phyloP scores from a whole-genome alignment of 2,113 vertebrate genomes.

The Mirounga angustirostris region DNA sequence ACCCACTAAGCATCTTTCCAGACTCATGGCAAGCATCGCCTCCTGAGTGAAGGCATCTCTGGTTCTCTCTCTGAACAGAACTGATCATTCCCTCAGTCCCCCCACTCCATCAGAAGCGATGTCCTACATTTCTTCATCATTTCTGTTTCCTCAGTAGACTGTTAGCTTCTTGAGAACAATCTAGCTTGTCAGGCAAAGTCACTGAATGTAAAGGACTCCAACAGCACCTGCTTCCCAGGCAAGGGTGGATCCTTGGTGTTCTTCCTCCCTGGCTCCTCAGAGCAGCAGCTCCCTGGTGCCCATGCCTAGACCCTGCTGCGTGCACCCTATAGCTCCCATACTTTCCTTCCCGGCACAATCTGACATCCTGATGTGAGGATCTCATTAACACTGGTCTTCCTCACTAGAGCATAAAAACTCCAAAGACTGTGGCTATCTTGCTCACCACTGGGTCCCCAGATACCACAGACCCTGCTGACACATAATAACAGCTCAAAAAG shows the following conservation, averaged over 20 bases:
- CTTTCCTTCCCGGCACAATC: not conserved
- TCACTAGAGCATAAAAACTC: not conserved
- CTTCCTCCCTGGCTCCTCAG: not conserved
- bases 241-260: not conserved
- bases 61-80: not conserved
- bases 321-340: not conserved
- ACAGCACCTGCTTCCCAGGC: not conserved
- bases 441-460: not conserved
- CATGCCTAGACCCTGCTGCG: accelerated
- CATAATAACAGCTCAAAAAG: not conserved
- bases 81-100: not conserved
- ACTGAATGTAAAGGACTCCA: not conserved
- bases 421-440: not conserved
- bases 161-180: not conserved
- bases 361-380: not conserved
- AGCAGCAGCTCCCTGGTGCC: not conserved
- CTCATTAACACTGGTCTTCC: not conserved
- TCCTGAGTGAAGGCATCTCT: not conserved
- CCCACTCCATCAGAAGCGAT: not conserved
- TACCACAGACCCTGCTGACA: not conserved
- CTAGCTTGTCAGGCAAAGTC: not conserved
- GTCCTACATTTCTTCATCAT: not conserved
- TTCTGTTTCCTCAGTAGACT: not conserved
- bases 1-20: not conserved
- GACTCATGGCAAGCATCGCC: not conserved